These are phyloP conservation scores for Aphis craccivora DNA, from an alignment of 1,140 invertebrate species.

Conservation along the genomic window DNA sequence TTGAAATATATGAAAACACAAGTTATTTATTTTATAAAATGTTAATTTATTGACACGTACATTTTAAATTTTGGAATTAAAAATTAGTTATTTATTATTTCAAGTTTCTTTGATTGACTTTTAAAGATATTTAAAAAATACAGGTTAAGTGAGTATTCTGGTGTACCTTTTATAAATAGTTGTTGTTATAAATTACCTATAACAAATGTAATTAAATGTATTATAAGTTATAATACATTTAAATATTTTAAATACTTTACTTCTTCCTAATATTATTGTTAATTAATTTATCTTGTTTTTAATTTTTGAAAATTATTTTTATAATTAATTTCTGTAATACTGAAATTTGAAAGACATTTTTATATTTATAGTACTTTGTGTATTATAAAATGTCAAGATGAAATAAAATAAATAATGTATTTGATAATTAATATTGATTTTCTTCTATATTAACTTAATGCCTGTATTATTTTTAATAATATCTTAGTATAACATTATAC, in stretches of 20 bases:
- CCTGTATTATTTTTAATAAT: neutral
- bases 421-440: neutral
- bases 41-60: neutral
- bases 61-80: too few species aligned
- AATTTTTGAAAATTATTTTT: neutral
- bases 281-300: neutral
- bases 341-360: neutral
- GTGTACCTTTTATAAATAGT: neutral
- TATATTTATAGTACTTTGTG: neutral
- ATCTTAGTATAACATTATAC: neutral
- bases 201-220: too few species aligned
- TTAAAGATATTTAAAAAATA: neutral
- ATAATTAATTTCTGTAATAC: neutral
- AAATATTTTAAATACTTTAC: neutral
- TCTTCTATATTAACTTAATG: neutral
- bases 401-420: neutral
- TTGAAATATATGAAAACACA: too few species aligned
- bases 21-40: neutral
- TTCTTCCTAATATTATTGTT: too few species aligned
- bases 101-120: neutral
- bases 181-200: neutral
- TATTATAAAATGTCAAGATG: neutral
- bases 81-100: neutral
- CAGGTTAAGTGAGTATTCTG: neutral
- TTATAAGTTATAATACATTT: neutral